phyloP scores from a whole-genome alignment of 2,113 vertebrate genomes.

The Chionodraco myersi region DNA sequence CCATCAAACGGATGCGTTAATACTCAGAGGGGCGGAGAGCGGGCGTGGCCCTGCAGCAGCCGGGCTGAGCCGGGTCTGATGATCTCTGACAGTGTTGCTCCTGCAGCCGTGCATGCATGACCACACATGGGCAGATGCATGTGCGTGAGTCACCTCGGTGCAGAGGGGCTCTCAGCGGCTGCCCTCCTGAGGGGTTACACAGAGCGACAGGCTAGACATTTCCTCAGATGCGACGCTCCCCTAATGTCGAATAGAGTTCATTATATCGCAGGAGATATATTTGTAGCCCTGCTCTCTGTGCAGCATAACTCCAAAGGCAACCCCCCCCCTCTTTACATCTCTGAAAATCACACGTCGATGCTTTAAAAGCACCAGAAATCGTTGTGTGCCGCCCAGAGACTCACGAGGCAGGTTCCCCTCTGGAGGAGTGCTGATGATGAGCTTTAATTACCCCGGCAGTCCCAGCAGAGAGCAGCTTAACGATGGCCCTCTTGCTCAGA shows the following conservation, averaged over 20 bases:
- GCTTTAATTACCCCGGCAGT: slow-evolving; percentile 44
- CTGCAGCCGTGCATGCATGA: not conserved
- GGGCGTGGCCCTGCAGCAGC: slow-evolving; percentile 28
- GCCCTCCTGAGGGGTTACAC: slow-evolving; percentile 51
- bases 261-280: no score
- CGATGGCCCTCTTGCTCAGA: slow-evolving; percentile 54
- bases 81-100: no score
- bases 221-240: slow-evolving; percentile 24
- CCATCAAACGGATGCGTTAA: slow-evolving; percentile 30
- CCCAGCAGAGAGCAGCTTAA: slow-evolving; percentile 51
- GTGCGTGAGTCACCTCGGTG: slow-evolving; percentile 33
- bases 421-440: slow-evolving; percentile 47
- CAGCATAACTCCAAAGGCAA: no score
- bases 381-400: not conserved
- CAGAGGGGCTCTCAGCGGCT: slow-evolving; percentile 32
- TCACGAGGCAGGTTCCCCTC: not conserved
- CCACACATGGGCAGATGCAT: not conserved
- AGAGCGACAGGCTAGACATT: slow-evolving; percentile 61
- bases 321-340: not conserved
- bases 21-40: not conserved
- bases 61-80: no score
- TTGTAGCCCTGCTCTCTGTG: not conserved
- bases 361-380: not conserved
- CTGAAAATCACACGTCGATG: not conserved
- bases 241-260: not conserved